Evolutionary conservation across 1,140 invertebrate species (phyloP).

Genomic region (Oncopodura yosiiana): DNA sequence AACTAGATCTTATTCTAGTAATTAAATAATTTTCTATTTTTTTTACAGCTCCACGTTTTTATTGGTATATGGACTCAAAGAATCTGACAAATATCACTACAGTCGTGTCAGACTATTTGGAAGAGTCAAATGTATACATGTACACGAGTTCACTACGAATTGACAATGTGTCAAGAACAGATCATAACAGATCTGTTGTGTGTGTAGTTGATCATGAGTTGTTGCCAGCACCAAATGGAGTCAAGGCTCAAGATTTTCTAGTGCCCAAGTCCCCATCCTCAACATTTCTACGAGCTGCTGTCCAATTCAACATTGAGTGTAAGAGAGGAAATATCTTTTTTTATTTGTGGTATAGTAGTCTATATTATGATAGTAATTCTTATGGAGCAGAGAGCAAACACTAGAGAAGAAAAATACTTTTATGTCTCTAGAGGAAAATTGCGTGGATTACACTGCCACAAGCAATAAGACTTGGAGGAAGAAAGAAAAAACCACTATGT

Average conservation of each 20-base stretch:
- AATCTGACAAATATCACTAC: slow-evolving; percentile 37
- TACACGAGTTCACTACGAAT: slow-evolving; percentile 57
- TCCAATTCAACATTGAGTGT: slow-evolving; percentile 70
- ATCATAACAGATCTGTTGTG: slow-evolving; percentile 63
- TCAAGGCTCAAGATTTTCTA: slow-evolving; percentile 11
- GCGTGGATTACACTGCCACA: too few relatives aligned
- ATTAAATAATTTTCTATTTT: neutral
- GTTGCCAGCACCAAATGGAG: slow-evolving; percentile 44
- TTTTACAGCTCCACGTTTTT: slow-evolving; percentile 50
- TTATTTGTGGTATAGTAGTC: too few relatives aligned
- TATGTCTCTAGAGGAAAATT: too few relatives aligned
- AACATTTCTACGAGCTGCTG: slow-evolving; percentile 45
- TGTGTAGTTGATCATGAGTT: slow-evolving; percentile 63
- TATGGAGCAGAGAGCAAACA: too few relatives aligned
- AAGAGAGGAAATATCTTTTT: slow-evolving; percentile 43
- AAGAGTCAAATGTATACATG: slow-evolving; percentile 41
- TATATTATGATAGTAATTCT: too few relatives aligned
- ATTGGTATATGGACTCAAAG: slow-evolving; percentile 37
- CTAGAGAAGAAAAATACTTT: too few relatives aligned
- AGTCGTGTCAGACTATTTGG: slow-evolving; percentile 36
- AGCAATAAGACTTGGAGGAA: too few relatives aligned
- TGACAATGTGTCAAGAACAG: slow-evolving; percentile 54
- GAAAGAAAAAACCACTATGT: too few relatives aligned
- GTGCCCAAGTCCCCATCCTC: slow-evolving; percentile 6
- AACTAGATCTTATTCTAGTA: too few relatives aligned